Evolutionary conservation across 2,888 invertebrate genomes (phyloP).

Genomic region (Erpobdella octoculata): DNA sequence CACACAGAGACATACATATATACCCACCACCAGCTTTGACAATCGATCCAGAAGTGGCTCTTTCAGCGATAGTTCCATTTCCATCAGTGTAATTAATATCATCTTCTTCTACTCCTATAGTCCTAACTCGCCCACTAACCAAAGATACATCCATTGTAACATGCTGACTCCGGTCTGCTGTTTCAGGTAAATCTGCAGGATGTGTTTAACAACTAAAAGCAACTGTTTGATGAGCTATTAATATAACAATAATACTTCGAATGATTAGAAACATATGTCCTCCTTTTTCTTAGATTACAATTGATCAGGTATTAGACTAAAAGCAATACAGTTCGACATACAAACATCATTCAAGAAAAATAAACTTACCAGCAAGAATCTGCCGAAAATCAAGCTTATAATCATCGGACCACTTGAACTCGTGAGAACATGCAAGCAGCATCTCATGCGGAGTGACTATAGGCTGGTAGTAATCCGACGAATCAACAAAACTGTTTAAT

Average conservation of each 20-base stretch:
- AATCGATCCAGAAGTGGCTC: neutral
- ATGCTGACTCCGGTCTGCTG: too few relatives aligned
- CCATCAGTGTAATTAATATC: constrained; percentile 3
- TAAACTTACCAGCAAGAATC: constrained; percentile 60
- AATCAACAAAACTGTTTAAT: constrained; percentile 72
- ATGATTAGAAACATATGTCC: too few relatives aligned
- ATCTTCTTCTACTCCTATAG: constrained; percentile 41
- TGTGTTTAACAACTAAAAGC: too few relatives aligned
- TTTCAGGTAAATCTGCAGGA: too few relatives aligned
- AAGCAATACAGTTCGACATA: neutral
- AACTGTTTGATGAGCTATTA: too few relatives aligned
- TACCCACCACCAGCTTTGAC: neutral
- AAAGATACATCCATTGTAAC: constrained; percentile 44
- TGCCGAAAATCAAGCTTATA: constrained; percentile 70
- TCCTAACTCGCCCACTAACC: constrained; percentile 61
- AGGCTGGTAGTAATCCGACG: constrained; percentile 78
- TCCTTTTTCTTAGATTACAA: too few relatives aligned
- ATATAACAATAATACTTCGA: too few relatives aligned
- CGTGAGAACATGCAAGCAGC: constrained; percentile 63
- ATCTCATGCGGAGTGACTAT: constrained; percentile 85
- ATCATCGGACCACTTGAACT: constrained; percentile 54
- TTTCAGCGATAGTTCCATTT: neutral
- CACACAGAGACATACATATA: too few relatives aligned
- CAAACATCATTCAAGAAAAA: neutral
- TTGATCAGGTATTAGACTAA: neutral